Evolutionary conservation across 1,140 invertebrate genomes (phyloP), one percentile per base, ranked within the genome.

Genomic region (Orchestia grillus): DNA sequence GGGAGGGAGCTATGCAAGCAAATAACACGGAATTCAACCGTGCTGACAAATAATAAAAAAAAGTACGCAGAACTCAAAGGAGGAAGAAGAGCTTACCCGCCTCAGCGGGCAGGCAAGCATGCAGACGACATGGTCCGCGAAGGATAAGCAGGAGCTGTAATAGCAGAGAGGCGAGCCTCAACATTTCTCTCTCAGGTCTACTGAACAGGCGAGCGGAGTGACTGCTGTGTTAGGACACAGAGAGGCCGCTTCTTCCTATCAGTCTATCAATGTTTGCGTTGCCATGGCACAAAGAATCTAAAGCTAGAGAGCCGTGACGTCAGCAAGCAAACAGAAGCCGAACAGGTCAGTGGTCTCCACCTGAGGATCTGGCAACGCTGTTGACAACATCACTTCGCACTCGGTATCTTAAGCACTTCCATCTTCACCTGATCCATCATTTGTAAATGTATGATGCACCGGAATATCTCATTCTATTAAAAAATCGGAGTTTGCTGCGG

Each of bases 221-320:
- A 77, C 62, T 77, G 62, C 15, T 77, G 62, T 77, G 62, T 77
- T 77, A 77, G 62, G 36, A 77, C 62, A 77, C 62, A 77, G 62
- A 77, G 62, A 36, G 28, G 62, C 62, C 62, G 62, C 62, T 77
- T 77, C 62, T 77, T 77, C 62, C 62, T 77, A 77, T 77, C 62
- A 77, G 62, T 77, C 62, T 77, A 77, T 36, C 62, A 77, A 77
- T 77, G 62, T 77, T 77, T 77, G 62, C 62, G 62, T 77, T 77
- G 62, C 62, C 62, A 77, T 77, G 62, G 62, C 62, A 77, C 11
- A 36, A 77, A 77, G 62, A 77, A 77, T 77, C 11, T 77, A 77
- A 77, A 77, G 62, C 62, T 77, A 77, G 62, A 77, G 62, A 77
- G 62, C 62, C 62, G 36, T 77, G 62, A 77, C 62, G 62, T 77